phyloP scores from a whole-genome alignment of 1,140 invertebrate species.

The Akabosia matsudoensis region DNA sequence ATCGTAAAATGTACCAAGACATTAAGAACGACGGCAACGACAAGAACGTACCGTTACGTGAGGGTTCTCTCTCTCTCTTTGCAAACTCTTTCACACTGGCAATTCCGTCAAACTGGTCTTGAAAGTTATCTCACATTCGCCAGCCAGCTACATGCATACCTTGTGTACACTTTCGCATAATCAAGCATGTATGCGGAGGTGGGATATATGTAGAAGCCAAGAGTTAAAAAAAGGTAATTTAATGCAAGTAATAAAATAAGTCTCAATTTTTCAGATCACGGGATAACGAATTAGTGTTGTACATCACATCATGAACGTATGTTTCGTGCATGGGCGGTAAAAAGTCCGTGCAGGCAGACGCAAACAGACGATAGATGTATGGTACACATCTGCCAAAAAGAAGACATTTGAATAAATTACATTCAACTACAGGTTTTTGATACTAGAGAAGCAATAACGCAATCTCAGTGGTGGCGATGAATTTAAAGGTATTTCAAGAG shows the following conservation, averaged over 20 bases:
- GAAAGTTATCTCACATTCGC: too few relatives aligned
- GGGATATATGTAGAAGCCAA: too few relatives aligned
- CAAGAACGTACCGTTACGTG: not conserved
- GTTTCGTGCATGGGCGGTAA: not conserved
- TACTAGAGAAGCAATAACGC: too few relatives aligned
- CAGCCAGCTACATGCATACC: too few relatives aligned
- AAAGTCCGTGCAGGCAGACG: not conserved
- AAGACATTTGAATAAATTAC: not conserved
- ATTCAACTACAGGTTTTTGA: too few relatives aligned
- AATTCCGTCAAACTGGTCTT: too few relatives aligned
- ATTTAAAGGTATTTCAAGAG: too few relatives aligned
- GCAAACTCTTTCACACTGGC: too few relatives aligned
- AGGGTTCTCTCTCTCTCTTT: too few relatives aligned
- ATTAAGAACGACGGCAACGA: not conserved
- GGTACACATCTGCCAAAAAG: not conserved
- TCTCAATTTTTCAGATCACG: constrained; percentile 20
- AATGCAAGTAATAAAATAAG: constrained; percentile 23
- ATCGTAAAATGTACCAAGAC: not conserved
- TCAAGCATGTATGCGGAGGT: too few relatives aligned
- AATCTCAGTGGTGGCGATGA: not conserved
- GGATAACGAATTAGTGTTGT: constrained; percentile 10
- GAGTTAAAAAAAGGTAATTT: constrained; percentile 25
- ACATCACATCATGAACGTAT: not conserved
- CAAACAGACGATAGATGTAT: not conserved
- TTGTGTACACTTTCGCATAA: too few relatives aligned